Evolutionary conservation across 2,797 vertebrate genomes (phyloP), one percentile per base, ranked within the genome.

Genomic region (Momotus momota): DNA sequence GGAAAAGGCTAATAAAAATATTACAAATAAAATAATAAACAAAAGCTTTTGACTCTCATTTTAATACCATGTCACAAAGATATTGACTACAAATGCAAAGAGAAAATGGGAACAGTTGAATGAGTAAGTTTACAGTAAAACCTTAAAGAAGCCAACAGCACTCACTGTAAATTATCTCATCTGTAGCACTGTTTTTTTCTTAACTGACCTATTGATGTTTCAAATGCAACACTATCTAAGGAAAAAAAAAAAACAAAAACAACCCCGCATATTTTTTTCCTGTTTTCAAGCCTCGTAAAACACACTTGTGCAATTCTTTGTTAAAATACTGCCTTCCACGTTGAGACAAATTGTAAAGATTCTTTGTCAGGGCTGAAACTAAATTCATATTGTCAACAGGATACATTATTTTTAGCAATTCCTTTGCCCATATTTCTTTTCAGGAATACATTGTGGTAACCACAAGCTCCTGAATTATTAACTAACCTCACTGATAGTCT

Each of bases 51-150:
- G 57, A 88, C 26, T 91, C 48, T 64, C 43, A 57, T 49, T 85
- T 58, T 74, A 92, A 83, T 12, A 51, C 6, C 12, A 10, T 20
- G 69, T 94, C 92, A 96, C 41, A 91, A 92, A 97, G 96, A 96
- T 94, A 96, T 48, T 96, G 93, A 93, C 95, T 91, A 94, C 95
- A 97, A 97, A 97, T 93, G 93, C 88, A 96, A 88, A 93, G 64
- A 92, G 52, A 95, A 96, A 94, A 96, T 62, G 33, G 15, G 23
- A 95, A 60, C 54, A 96, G 94, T 92, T 95, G 90, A 97, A 97
- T 91, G 81, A 97, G 33, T 89, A 93, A 95, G 86, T 96, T 96
- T 93, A 96, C 73, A 96, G 67, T 78, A 91, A 98, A 96, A 96
- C 54, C 95, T 91, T 96, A 78, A 93, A 96, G 83, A 10, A 29